Percentiles rank a stretch among this genome's conserved stretches.
Conservation (phyloP, 1,140 invertebrate species). For the Megathymus violae region DNA sequence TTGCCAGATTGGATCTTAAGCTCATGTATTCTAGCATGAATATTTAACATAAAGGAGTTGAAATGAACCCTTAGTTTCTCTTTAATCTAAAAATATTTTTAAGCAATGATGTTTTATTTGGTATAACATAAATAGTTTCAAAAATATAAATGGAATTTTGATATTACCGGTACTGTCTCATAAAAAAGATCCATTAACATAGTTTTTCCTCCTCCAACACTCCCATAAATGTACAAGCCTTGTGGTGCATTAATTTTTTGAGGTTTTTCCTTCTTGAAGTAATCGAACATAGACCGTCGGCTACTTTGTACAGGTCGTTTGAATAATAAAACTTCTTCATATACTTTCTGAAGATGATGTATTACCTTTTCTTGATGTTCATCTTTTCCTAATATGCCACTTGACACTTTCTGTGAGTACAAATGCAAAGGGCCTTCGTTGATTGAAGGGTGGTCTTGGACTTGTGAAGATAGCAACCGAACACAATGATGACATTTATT, state of each 20-base stretch:
- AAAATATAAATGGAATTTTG: slow-evolving; percentile 23
- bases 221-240: slow-evolving; percentile 93
- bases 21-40: slow-evolving; percentile 94
- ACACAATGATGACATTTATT: slow-evolving; percentile 57
- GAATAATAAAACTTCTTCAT: slow-evolving; percentile 87
- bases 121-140: slow-evolving; percentile 5
- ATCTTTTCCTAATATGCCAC: slow-evolving; percentile 85
- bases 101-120: background rate
- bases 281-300: slow-evolving; percentile 65
- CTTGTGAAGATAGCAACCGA: slow-evolving; percentile 61
- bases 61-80: slow-evolving; percentile 89
- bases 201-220: slow-evolving; percentile 97
- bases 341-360: slow-evolving; percentile 88
- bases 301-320: slow-evolving; percentile 64
- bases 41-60: slow-evolving; percentile 98
- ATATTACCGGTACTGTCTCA: slow-evolving; percentile 85
- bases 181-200: slow-evolving; percentile 99
- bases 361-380: slow-evolving; percentile 88
- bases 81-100: slow-evolving; percentile 51
- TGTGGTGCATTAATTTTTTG: slow-evolving; percentile 85
- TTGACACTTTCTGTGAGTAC: slow-evolving; percentile 85
- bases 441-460: slow-evolving; percentile 41
- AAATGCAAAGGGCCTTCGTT: slow-evolving; percentile 79
- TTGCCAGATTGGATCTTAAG: slow-evolving; percentile 89
- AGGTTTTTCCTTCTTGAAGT: slow-evolving; percentile 77